phyloP scores from a whole-genome alignment of 2,113 vertebrate species.

The Aptenodytes forsteri region DNA sequence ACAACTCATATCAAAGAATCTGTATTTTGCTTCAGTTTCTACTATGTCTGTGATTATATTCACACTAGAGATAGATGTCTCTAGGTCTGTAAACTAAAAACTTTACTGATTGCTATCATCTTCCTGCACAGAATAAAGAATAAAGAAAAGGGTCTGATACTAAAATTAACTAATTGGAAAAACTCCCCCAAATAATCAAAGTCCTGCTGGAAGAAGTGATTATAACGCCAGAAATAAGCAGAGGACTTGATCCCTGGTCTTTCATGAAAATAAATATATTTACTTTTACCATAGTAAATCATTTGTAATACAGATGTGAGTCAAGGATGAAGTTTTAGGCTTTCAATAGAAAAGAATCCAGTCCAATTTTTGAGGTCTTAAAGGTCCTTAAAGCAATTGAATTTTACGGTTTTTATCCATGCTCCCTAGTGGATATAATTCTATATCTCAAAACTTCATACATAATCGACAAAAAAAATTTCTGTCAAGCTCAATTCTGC shows the following conservation, averaged over 20 bases:
- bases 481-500: constrained; percentile 32
- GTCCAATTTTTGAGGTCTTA: neutral
- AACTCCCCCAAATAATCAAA: neutral
- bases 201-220: neutral
- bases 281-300: neutral
- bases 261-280: neutral
- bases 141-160: neutral
- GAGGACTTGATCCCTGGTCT: neutral
- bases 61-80: neutral
- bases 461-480: neutral
- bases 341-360: neutral
- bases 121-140: neutral
- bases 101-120: neutral
- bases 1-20: neutral
- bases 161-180: neutral
- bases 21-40: neutral
- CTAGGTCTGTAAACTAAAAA: neutral
- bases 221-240: neutral
- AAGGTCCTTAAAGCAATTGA: constrained; percentile 7
- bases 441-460: constrained; percentile 19
- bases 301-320: neutral
- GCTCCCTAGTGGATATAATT: constrained; percentile 12
- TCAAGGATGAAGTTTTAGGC: neutral
- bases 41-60: neutral
- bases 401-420: neutral